phyloP scores from a whole-genome alignment of 2,888 invertebrate species.

The Pterobdella sp. region DNA sequence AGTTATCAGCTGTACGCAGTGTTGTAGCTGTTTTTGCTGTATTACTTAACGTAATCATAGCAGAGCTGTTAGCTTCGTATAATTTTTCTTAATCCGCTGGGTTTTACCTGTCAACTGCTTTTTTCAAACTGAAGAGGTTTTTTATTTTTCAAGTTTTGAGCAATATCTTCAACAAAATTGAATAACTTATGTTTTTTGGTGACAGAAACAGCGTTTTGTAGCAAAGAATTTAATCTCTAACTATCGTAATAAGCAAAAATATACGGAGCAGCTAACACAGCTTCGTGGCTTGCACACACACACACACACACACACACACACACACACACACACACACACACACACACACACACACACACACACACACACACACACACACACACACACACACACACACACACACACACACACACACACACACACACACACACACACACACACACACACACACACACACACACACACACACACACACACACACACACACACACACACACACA shows the following conservation, averaged over 20 bases:
- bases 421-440: conserved; percentile 1
- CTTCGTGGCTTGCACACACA: background rate
- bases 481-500: conserved; percentile 1
- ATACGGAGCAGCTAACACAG: too few relatives aligned
- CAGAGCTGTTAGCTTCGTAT: too few relatives aligned
- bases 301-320: background rate
- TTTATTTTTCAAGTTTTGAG: too few relatives aligned
- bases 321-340: conserved; percentile 1
- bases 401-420: conserved; percentile 1
- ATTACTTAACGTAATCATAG: too few relatives aligned
- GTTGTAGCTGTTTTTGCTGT: too few relatives aligned
- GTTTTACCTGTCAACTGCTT: too few relatives aligned
- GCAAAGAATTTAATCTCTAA: background rate
- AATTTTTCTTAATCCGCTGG: too few relatives aligned
- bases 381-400: conserved; percentile 1
- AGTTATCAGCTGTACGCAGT: too few relatives aligned
- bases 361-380: background rate
- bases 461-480: background rate
- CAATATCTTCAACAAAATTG: too few relatives aligned
- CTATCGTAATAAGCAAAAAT: background rate
- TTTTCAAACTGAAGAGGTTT: too few relatives aligned
- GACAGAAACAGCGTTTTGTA: background rate
- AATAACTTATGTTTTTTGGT: too few relatives aligned
- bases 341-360: conserved; percentile 1
- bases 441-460: conserved; percentile 1